Base-by-base conservation (phyloP, 2,113 vertebrate genomes). In the Elaphurus davidianus region DNA sequence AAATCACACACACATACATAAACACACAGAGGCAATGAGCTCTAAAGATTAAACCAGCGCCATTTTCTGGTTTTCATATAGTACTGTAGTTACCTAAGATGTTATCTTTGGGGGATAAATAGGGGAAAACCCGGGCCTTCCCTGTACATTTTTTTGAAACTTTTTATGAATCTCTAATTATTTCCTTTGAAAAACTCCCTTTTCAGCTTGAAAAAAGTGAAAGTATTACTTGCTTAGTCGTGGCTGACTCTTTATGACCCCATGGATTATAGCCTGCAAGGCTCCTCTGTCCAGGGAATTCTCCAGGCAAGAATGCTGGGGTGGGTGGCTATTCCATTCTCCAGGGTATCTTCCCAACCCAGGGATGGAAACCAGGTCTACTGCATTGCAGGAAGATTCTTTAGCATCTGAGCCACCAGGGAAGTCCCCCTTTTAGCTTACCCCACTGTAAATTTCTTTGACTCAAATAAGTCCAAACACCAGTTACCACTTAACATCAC, bases 31-130 rank as follows among this genome's bases (percentile, higher is more conserved):
- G 40, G 62, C 33, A 81, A 36, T 50, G 93, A 92, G 36, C 40
- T 81, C 40, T 96, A 43, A 81, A 47, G 40, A 67, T 76, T 55
- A 10, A 16, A 50, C 9, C 87, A 57, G 23, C n/a, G 13, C 16
- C 57, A 90, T 89, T 82, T 93, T 86, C 87, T 86, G n/a, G 36
- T 86, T 96, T 92, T 60, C 33, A 52, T 92, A 74, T 27, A 84
- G 5, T 36, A 85, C 40, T 96, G 4, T 50, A 79, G 13, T 92
- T 97, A 85, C 28, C 11, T 14, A 87, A 90, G 40, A 93, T 89
- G 27, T 89, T 92, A 28, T 36, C 23, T 47, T 8, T 67, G 30
- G 28, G 52, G n/a, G 14, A 64, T 16, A 43, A 45, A 9, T 11
- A 21, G n/a, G 36, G 5, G 10, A 17, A 59, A 55, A 91, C 17